Conservation (phyloP, 30 jellyfish, hydroid and myxozoan species). For the Aurelia coerulea region DNA sequence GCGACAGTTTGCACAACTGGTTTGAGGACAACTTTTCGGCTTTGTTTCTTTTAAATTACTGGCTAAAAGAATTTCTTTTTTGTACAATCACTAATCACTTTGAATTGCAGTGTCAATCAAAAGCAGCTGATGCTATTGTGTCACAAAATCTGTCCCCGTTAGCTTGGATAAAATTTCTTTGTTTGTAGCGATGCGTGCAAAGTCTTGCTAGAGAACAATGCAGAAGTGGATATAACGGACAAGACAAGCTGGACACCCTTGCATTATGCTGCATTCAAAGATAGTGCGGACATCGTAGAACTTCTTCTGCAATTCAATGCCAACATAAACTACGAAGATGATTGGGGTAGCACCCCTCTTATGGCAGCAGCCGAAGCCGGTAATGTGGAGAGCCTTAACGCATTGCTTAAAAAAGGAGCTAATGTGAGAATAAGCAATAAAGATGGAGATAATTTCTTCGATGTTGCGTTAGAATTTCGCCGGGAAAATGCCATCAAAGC, state of each 20-base stretch:
- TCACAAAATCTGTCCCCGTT: too few relatives aligned
- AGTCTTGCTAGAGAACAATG: slow-evolving; percentile 12
- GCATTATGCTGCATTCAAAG: slow-evolving; percentile 56
- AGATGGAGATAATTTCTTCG: slow-evolving; percentile 34
- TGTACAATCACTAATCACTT: too few relatives aligned
- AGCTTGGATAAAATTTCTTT: too few relatives aligned
- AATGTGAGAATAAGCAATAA: neutral
- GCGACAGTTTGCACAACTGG: too few relatives aligned
- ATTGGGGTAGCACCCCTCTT: slow-evolving; percentile 21
- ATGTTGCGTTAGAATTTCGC: slow-evolving; percentile 28
- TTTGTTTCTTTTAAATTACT: too few relatives aligned
- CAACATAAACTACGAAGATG: slow-evolving; percentile 9
- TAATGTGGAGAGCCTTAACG: neutral
- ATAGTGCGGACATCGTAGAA: slow-evolving; percentile 2
- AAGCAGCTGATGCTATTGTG: too few relatives aligned
- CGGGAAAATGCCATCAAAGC: slow-evolving; percentile 14
- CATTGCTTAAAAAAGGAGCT: slow-evolving; percentile 19
- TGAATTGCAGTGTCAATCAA: too few relatives aligned
- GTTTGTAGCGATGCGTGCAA: slow-evolving; percentile 41
- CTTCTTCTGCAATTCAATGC: slow-evolving; percentile 16
- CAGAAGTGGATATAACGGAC: slow-evolving; percentile 15
- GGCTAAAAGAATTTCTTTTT: too few relatives aligned
- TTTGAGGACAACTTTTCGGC: too few relatives aligned
- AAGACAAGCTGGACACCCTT: slow-evolving; percentile 42
- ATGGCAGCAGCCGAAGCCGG: slow-evolving; percentile 44